These are phyloP conservation scores for Scophthalmus maximus DNA, from an alignment of 2,113 vertebrate genomes.

Conservation along the genomic window DNA sequence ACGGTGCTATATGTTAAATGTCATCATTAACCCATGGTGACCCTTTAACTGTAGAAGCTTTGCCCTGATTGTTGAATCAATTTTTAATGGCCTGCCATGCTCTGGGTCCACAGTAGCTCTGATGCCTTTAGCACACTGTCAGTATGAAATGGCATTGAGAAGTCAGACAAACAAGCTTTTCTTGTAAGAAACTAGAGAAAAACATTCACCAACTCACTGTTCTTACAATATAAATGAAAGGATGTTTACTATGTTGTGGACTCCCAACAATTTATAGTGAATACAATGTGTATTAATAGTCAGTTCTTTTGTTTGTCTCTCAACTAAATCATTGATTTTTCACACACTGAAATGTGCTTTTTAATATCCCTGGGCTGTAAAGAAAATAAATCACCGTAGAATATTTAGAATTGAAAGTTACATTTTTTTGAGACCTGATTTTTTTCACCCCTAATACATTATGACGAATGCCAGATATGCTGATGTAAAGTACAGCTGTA, in stretches of 20 bases:
- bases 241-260: not conserved
- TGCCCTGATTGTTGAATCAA: conserved; percentile 25
- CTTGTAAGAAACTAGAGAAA: not conserved
- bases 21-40: conserved; percentile 51
- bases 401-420: not conserved
- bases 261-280: not conserved
- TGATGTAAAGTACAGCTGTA: conserved; percentile 1
- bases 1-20: conserved; percentile 26
- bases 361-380: not conserved
- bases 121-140: conserved; percentile 10
- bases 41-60: conserved; percentile 21
- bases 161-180: conserved; percentile 14
- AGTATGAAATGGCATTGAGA: not conserved
- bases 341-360: not conserved
- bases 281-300: not conserved
- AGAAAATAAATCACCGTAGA: not conserved
- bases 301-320: not conserved
- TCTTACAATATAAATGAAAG: not conserved
- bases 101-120: conserved; percentile 3
- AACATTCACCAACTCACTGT: not conserved
- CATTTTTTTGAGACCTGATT: not conserved
- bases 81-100: conserved; percentile 16
- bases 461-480: no score
- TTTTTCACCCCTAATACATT: no score
- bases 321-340: not conserved